A percentile compares a stretch with the other conserved stretches of the same genome.
Evolutionary conservation across 2,113 vertebrate genomes (phyloP).

Genomic region (Vulpes lagopus): DNA sequence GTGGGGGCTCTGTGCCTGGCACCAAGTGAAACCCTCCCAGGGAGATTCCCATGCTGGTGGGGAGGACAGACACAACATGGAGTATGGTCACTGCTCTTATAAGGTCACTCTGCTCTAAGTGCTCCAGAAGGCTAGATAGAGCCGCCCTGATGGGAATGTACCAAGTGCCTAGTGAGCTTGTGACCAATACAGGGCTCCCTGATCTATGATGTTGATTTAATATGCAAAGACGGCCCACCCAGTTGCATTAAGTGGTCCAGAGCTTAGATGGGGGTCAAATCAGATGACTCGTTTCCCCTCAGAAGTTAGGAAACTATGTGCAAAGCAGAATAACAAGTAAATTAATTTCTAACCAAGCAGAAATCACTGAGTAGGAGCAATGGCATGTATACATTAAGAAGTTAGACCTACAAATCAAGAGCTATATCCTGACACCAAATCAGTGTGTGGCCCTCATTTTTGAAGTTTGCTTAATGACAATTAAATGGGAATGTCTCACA

Average conservation of each 20-base stretch:
- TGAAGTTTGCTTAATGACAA: neutral
- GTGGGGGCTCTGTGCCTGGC: neutral
- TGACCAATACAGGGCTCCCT: no score
- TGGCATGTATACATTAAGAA: neutral
- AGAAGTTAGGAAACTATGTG: neutral
- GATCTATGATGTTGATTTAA: neutral
- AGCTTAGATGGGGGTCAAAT: neutral
- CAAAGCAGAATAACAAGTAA: neutral
- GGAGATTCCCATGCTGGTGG: accelerated
- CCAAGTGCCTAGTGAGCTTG: neutral
- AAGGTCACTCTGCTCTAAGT: neutral
- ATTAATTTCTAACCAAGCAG: neutral
- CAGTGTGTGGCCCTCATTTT: neutral
- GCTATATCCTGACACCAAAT: neutral
- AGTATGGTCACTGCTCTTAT: neutral
- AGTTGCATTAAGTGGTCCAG: neutral
- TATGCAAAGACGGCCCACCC: neutral
- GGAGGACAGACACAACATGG: neutral
- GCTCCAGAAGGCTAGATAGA: neutral
- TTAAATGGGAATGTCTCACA: neutral
- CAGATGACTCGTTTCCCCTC: neutral
- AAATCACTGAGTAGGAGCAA: neutral
- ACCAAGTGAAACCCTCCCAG: neutral
- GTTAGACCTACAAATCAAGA: neutral
- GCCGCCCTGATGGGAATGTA: neutral